A percentile compares a stretch with the other conserved stretches of the same genome.
These are phyloP conservation scores for Lasioglossum leucozonium DNA, from an alignment of 2,888 invertebrate genomes.

Conservation along the genomic window DNA sequence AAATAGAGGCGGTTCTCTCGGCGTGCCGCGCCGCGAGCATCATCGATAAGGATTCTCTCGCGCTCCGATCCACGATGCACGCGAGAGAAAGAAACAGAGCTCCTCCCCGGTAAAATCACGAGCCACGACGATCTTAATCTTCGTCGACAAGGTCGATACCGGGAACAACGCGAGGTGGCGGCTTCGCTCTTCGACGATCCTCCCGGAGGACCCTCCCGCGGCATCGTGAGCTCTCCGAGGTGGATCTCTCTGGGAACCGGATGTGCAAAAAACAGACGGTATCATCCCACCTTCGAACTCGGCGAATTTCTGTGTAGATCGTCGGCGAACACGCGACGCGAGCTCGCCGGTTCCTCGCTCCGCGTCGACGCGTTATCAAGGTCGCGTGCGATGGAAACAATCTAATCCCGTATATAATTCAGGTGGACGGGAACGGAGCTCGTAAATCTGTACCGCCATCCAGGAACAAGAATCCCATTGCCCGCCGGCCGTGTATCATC, in stretches of 20 bases:
- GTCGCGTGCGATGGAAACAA: constrained; percentile 24
- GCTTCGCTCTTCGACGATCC: constrained; percentile 50
- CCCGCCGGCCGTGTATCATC: constrained; percentile 34
- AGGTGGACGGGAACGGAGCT: not conserved
- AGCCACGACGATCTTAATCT: constrained; percentile 66
- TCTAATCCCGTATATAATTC: constrained; percentile 33
- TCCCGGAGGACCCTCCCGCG: constrained; percentile 34
- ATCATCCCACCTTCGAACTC: constrained; percentile 6
- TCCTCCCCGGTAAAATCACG: constrained; percentile 42
- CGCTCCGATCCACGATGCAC: constrained; percentile 29
- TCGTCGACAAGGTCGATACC: constrained; percentile 60
- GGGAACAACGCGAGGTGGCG: constrained; percentile 47
- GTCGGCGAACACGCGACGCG: not conserved
- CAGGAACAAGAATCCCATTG: constrained; percentile 36
- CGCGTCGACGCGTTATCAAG: constrained; percentile 18
- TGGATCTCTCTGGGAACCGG: constrained; percentile 18
- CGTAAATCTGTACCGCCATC: constrained; percentile 39
- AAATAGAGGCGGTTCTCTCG: constrained; percentile 18
- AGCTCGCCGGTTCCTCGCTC: not conserved
- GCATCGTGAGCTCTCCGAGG: constrained; percentile 10
- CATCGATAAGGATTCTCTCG: constrained; percentile 44
- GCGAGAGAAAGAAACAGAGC: not conserved
- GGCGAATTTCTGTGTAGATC: not conserved
- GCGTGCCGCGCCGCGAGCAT: constrained; percentile 6
- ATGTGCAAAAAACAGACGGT: not conserved